These are phyloP conservation scores for Microchrysa polita DNA, from an alignment of 2,888 invertebrate genomes.

Conservation along the genomic window DNA sequence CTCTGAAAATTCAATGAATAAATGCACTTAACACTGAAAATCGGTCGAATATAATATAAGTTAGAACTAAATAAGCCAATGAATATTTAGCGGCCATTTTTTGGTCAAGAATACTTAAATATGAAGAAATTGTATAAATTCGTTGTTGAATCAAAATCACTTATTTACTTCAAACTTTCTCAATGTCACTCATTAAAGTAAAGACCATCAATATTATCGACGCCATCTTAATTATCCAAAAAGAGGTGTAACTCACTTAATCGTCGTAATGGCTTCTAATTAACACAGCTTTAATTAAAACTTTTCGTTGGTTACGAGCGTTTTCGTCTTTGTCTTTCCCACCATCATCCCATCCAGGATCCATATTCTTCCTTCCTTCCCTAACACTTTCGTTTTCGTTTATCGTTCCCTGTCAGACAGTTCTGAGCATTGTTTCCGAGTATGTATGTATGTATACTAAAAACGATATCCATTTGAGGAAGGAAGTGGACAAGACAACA, in stretches of 20 bases:
- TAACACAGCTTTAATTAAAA: conserved; percentile 2
- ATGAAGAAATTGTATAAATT: no score
- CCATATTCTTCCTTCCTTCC: no score
- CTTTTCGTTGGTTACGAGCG: neutral
- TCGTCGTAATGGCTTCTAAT: neutral
- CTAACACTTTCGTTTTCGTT: neutral
- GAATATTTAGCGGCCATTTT: no score
- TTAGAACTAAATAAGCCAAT: no score
- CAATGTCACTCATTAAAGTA: no score
- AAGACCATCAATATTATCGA: neutral
- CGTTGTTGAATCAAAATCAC: no score
- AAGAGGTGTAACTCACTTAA: conserved; percentile 6
- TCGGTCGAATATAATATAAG: no score
- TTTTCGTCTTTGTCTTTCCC: neutral
- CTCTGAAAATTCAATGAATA: no score
- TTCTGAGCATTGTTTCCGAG: neutral
- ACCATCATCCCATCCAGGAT: no score
- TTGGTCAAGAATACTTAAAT: no score
- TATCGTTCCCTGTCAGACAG: neutral
- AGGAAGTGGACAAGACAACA: neutral
- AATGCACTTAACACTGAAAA: no score
- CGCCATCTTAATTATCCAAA: neutral
- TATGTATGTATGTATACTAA: neutral
- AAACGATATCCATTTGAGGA: neutral
- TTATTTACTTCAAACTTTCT: no score